Evolutionary conservation across 37 sponge, comb jelly and placozoan species (phyloP).

Genomic region (Ephydatia muelleri): DNA sequence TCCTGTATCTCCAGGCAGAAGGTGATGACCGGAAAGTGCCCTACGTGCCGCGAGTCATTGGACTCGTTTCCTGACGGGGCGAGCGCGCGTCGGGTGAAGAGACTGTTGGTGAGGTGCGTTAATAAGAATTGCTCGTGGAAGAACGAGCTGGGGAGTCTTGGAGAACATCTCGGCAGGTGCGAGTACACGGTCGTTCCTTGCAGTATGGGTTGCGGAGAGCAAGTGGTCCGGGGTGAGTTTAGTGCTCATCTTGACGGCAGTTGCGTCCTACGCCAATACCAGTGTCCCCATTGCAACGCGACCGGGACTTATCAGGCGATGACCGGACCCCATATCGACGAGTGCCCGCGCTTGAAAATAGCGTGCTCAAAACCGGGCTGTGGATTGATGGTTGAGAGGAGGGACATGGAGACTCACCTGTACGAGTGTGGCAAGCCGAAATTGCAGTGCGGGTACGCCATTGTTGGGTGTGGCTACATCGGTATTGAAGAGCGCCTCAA

Average conservation of each 20-base stretch:
- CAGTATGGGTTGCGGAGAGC: background rate
- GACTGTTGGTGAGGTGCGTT: background rate
- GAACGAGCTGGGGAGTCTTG: background rate
- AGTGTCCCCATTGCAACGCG: background rate
- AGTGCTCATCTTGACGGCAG: background rate
- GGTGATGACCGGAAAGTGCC: background rate
- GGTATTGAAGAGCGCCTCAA: background rate
- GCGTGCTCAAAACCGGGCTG: background rate
- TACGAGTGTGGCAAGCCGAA: background rate
- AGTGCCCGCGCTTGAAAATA: background rate
- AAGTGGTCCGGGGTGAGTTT: background rate
- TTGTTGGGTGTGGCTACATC: background rate
- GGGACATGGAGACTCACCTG: background rate
- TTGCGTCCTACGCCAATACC: background rate
- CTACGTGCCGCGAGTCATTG: background rate
- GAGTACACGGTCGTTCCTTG: background rate
- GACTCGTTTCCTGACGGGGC: background rate
- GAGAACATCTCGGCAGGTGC: background rate
- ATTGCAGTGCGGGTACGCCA: background rate
- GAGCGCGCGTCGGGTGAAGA: background rate
- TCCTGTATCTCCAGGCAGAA: background rate
- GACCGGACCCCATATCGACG: background rate
- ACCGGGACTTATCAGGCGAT: background rate
- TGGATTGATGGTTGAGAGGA: background rate
- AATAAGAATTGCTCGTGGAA: background rate